A percentile compares a stretch with the other conserved stretches of the same genome.
phyloP scores from a whole-genome alignment of 2,797 vertebrate species.

The Parotocinclus haroldoi region DNA sequence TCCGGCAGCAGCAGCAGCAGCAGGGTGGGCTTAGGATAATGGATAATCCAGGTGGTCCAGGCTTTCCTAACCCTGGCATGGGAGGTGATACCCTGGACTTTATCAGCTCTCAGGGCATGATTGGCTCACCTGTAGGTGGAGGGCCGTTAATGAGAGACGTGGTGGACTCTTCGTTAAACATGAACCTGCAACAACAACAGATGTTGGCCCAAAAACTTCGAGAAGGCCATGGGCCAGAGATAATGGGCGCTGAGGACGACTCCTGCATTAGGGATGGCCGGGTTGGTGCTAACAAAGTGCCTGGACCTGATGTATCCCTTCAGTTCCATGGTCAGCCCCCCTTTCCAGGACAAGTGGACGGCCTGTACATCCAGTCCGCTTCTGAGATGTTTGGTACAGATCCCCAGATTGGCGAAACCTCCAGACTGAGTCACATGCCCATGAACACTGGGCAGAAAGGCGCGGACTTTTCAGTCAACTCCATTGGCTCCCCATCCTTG shows the following conservation, averaged over 20 bases:
- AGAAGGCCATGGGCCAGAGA: slow-evolving; percentile 68
- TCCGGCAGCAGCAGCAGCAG: slow-evolving; percentile 78
- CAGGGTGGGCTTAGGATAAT: slow-evolving; percentile 61
- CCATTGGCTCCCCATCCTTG: slow-evolving; percentile 84
- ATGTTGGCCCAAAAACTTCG: slow-evolving; percentile 85
- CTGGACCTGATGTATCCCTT: slow-evolving; percentile 68
- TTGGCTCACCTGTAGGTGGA: slow-evolving; percentile 78
- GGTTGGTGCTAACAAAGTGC: slow-evolving; percentile 74
- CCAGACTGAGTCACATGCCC: slow-evolving; percentile 89
- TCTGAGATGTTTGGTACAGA: slow-evolving; percentile 84
- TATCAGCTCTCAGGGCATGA: slow-evolving; percentile 79
- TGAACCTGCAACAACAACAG: slow-evolving; percentile 86
- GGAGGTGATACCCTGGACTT: slow-evolving; percentile 82
- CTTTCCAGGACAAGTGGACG: slow-evolving; percentile 81
- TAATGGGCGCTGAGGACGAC: slow-evolving; percentile 79
- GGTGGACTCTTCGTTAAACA: slow-evolving; percentile 81
- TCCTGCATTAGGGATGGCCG: slow-evolving; percentile 76
- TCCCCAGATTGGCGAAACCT: slow-evolving; percentile 73
- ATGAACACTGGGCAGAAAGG: slow-evolving; percentile 74
- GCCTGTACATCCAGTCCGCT: slow-evolving; percentile 76
- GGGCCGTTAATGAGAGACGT: slow-evolving; percentile 84
- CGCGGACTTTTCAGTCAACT: slow-evolving; percentile 76
- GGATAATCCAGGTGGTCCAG: slow-evolving; percentile 62
- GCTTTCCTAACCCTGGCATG: slow-evolving; percentile 71
- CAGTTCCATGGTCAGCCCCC: slow-evolving; percentile 82